A percentile compares a stretch with the other conserved stretches of the same genome.
phyloP scores from a whole-genome alignment of 2,113 vertebrate species.

The zebrafish (Danio rerio) region DNA sequence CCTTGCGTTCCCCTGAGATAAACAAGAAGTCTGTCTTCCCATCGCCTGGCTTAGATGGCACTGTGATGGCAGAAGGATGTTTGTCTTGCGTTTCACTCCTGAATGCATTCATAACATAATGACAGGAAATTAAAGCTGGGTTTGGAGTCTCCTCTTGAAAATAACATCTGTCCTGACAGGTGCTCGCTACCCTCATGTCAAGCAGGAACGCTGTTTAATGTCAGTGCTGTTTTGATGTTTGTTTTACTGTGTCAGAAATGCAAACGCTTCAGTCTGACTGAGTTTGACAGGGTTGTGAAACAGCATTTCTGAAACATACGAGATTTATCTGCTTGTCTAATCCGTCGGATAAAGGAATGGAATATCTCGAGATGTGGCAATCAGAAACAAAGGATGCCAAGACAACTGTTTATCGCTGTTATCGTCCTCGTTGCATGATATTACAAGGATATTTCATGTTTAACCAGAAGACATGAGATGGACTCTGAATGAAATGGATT shows the following conservation, averaged over 20 bases:
- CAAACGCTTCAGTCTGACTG: neutral
- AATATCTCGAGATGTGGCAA: constrained; percentile 6
- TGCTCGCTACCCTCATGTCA: neutral
- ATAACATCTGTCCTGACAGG: neutral
- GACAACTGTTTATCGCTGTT: constrained; percentile 60
- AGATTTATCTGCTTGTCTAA: neutral
- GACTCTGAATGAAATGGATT: constrained; percentile 41
- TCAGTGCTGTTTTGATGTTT: neutral
- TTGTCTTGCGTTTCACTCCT: neutral
- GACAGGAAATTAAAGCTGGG: constrained; percentile 39
- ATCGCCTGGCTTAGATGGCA: constrained; percentile 1
- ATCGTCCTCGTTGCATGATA: constrained; percentile 42
- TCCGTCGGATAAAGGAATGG: neutral
- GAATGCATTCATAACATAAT: constrained; percentile 36
- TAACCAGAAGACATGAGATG: constrained; percentile 17
- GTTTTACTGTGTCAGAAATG: neutral
- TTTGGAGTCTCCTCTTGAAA: neutral
- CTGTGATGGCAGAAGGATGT: constrained; percentile 24
- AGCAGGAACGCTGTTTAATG: neutral
- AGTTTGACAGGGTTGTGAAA: neutral
- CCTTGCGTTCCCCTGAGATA: neutral
- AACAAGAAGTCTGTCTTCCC: neutral
- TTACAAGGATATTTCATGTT: constrained; percentile 28
- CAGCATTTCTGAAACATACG: neutral
- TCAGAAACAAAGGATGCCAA: constrained; percentile 63